Evolutionary conservation across 1,140 invertebrate species (phyloP).

Genomic region (Bombus fervidus): DNA sequence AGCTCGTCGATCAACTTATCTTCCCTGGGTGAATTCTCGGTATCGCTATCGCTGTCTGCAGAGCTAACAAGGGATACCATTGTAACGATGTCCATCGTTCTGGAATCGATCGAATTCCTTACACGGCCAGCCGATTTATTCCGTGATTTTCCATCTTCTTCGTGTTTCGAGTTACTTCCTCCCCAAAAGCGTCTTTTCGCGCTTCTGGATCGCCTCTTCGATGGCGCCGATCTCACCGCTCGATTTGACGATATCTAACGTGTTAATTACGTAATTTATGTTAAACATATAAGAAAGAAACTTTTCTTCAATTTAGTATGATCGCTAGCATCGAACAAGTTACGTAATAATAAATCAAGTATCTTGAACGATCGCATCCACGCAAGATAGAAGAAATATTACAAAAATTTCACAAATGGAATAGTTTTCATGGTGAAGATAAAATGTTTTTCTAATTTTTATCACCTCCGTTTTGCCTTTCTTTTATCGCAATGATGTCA

Average conservation of each 20-base stretch:
- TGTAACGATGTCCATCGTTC: conserved; percentile 80
- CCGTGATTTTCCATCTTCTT: conserved; percentile 56
- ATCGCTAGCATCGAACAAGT: background rate
- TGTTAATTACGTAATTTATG: background rate
- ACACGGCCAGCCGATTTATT: conserved; percentile 36
- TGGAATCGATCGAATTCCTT: conserved; percentile 54
- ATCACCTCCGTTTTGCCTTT: background rate
- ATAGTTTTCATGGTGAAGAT: background rate
- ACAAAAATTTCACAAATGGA: no score
- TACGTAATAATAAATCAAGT: no score
- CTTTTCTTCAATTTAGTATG: background rate
- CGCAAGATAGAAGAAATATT: no score
- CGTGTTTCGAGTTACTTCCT: conserved; percentile 42
- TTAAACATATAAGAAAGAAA: background rate
- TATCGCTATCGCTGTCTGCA: conserved; percentile 82
- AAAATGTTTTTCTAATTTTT: background rate
- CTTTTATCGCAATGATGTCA: background rate
- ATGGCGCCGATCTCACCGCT: conserved; percentile 74
- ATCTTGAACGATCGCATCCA: no score
- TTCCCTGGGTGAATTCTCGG: conserved; percentile 74
- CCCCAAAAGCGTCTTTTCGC: conserved; percentile 69
- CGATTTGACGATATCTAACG: conserved; percentile 54
- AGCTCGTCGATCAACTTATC: conserved; percentile 78
- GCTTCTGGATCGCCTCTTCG: conserved; percentile 74
- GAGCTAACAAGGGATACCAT: conserved; percentile 84